Evolutionary conservation across 2,888 invertebrate species (phyloP).

Genomic region (Hymenopus coronatus): DNA sequence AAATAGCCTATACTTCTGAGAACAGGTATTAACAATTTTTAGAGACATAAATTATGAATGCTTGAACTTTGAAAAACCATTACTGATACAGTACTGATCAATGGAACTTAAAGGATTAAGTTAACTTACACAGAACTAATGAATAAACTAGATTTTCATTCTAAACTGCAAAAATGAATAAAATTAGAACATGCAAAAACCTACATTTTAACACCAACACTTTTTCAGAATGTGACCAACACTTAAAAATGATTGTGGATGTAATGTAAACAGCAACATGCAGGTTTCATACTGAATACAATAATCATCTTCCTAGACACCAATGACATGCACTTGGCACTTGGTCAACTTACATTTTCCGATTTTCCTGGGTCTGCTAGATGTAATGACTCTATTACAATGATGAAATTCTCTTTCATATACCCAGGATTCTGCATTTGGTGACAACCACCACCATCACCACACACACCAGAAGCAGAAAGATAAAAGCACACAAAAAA

Average conservation of each 20-base stretch:
- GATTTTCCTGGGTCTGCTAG: conserved; percentile 49
- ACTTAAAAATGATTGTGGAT: not conserved
- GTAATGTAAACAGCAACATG: not conserved
- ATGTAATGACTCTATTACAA: conserved; percentile 59
- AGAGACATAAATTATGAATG: no score
- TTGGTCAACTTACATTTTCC: conserved; percentile 53
- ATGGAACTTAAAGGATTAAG: no score
- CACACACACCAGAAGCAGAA: not conserved
- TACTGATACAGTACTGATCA: no score
- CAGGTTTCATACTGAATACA: not conserved
- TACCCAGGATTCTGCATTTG: conserved; percentile 41
- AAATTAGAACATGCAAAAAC: not conserved
- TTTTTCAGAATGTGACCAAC: not conserved
- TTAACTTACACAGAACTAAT: no score
- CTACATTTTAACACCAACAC: not conserved
- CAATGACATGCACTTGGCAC: no score
- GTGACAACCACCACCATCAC: not conserved
- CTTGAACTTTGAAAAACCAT: no score
- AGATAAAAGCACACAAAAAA: not conserved
- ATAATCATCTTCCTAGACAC: not conserved
- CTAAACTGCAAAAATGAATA: no score
- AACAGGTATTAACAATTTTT: no score
- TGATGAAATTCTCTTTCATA: conserved; percentile 55
- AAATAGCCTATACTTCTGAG: no score
- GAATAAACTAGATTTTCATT: no score